Percentiles rank a stretch among this genome's conserved stretches.
Conservation (phyloP, 35 echinoderm and acorn worm genomes). For the Eucidaris tribuloides region DNA sequence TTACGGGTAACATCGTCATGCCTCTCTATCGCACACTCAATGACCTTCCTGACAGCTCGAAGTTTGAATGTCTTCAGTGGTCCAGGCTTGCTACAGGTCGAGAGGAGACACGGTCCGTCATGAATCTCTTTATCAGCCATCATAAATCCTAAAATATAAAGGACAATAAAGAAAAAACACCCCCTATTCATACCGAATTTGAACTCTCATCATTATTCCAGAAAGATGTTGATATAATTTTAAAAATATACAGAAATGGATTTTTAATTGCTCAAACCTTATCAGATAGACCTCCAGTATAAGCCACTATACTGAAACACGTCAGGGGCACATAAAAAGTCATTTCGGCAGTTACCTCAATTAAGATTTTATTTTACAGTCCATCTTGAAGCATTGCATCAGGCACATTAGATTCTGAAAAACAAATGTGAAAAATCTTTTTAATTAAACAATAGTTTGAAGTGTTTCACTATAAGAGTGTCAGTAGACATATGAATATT, state of each 20-base stretch:
- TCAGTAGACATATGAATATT: neutral
- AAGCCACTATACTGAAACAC: neutral
- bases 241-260: neutral
- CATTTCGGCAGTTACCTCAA: neutral
- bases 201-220: neutral
- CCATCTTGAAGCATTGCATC: neutral
- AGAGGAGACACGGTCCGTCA: neutral
- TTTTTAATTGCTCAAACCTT: neutral
- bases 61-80: slow-evolving; percentile 8
- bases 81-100: neutral
- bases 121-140: neutral
- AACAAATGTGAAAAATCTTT: neutral
- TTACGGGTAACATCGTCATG: neutral
- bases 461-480: neutral
- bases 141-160: slow-evolving; percentile 16
- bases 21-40: slow-evolving; percentile 17
- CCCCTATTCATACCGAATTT: neutral
- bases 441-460: neutral
- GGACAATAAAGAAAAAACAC: neutral
- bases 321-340: neutral
- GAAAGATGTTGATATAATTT: neutral
- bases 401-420: neutral
- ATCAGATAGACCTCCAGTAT: neutral
- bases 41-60: neutral
- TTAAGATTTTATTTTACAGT: neutral